Evolutionary conservation across 1,140 invertebrate genomes (phyloP).

Genomic region (Zaprionus kolodkinae): DNA sequence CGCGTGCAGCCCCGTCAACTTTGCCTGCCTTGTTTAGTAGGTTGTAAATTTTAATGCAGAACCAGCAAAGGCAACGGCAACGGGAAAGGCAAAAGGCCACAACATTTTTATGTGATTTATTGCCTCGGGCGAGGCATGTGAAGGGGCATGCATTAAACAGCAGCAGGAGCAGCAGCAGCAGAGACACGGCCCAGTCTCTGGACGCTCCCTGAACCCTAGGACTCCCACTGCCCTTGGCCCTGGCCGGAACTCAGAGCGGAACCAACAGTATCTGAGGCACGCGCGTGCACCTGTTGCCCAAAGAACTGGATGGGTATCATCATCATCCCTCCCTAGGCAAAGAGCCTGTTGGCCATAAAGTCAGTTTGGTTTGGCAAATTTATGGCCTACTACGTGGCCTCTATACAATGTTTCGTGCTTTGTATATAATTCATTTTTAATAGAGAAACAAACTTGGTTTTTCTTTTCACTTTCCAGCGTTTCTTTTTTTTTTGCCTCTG

Average conservation of each 20-base stretch:
- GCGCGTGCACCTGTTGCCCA: slow-evolving; percentile 75
- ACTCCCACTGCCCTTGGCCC: slow-evolving; percentile 15
- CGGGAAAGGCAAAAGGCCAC: slow-evolving; percentile 30
- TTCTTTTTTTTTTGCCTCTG: not conserved
- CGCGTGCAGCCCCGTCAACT: slow-evolving; percentile 71
- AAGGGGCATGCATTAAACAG: slow-evolving; percentile 77
- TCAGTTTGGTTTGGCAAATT: slow-evolving; percentile 75
- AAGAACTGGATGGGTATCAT: not conserved
- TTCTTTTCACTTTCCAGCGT: slow-evolving; percentile 38
- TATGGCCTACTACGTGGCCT: slow-evolving; percentile 72
- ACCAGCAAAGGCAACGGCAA: slow-evolving; percentile 28
- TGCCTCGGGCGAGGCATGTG: slow-evolving; percentile 51
- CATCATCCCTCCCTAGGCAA: not conserved
- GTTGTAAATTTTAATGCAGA: slow-evolving; percentile 78
- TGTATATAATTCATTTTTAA: slow-evolving; percentile 81
- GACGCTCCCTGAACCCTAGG: slow-evolving; percentile 21
- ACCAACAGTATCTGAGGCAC: slow-evolving; percentile 51
- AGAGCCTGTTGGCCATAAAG: slow-evolving; percentile 54
- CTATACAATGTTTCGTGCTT: slow-evolving; percentile 62
- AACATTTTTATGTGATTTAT: slow-evolving; percentile 76
- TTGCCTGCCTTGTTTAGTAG: slow-evolving; percentile 72
- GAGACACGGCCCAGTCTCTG: slow-evolving; percentile 74
- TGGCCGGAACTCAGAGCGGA: slow-evolving; percentile 28
- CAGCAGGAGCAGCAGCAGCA: slow-evolving; percentile 50
- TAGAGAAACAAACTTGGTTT: slow-evolving; percentile 72